Percentiles rank a stretch among this genome's conserved stretches.
Conservation (phyloP, 2,888 invertebrate species). For the Nephrotoma appendiculata region DNA sequence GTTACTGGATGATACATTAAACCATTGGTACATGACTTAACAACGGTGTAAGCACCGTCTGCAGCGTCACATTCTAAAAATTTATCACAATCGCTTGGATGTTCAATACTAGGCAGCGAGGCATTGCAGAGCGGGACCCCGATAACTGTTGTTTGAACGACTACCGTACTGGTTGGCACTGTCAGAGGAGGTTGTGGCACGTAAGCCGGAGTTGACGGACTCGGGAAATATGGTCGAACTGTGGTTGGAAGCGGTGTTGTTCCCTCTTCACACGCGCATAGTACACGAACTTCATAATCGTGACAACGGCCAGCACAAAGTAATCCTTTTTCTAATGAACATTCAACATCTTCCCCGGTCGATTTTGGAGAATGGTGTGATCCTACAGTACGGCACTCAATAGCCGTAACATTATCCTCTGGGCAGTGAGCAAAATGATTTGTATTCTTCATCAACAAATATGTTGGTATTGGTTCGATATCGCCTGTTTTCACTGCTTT, state of each 20-base stretch:
- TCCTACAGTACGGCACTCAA: slow-evolving; percentile 57
- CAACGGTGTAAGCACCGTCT: slow-evolving; percentile 34
- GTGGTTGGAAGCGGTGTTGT: background rate
- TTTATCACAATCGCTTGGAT: slow-evolving; percentile 48
- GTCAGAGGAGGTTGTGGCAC: background rate
- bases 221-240: background rate
- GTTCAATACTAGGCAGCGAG: slow-evolving; percentile 33
- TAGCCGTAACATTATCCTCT: slow-evolving; percentile 46
- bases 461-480: slow-evolving; percentile 40
- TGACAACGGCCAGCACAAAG: slow-evolving; percentile 52
- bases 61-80: slow-evolving; percentile 52
- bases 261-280: slow-evolving; percentile 42
- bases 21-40: slow-evolving; percentile 42
- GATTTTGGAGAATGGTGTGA: slow-evolving; percentile 47
- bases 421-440: slow-evolving; percentile 40
- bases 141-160: background rate
- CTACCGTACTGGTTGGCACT: background rate
- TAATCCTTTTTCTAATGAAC: slow-evolving; percentile 58
- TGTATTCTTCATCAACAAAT: slow-evolving; percentile 23
- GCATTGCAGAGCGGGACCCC: background rate
- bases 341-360: slow-evolving; percentile 60
- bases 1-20: slow-evolving; percentile 44
- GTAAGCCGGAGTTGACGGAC: background rate
- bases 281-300: slow-evolving; percentile 71
- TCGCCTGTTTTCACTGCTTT: slow-evolving; percentile 32